Percentiles rank a stretch among this genome's conserved stretches.
phyloP scores from a whole-genome alignment of 2,113 vertebrate species.

The Todiramphus saurophagus region DNA sequence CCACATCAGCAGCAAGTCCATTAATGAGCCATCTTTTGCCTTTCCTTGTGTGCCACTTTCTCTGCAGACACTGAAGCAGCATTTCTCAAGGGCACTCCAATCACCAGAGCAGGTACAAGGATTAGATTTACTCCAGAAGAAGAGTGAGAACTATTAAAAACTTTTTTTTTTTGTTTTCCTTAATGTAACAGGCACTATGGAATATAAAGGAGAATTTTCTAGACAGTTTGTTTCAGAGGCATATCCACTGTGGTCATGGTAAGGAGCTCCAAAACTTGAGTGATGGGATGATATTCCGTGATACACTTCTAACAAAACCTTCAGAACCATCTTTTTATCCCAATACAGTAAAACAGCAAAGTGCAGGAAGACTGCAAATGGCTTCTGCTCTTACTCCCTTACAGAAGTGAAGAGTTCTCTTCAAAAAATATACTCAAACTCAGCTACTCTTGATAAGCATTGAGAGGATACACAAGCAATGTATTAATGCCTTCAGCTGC shows the following conservation, averaged over 20 bases:
- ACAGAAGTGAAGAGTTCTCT: neutral
- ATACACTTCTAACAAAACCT: neutral
- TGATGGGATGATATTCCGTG: neutral
- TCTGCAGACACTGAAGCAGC: neutral
- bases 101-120: neutral
- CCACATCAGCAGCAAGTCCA: conserved; percentile 15
- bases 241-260: fast-evolving
- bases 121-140: neutral
- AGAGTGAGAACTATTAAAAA: neutral
- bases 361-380: neutral
- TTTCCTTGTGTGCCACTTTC: neutral
- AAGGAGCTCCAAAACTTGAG: neutral
- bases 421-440: neutral
- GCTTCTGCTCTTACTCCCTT: neutral
- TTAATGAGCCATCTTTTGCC: neutral
- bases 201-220: neutral
- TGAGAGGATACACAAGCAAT: neutral
- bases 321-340: neutral
- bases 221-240: neutral
- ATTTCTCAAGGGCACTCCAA: conserved; percentile 18
- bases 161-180: neutral
- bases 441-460: neutral
- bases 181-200: neutral
- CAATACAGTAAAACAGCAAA: neutral
- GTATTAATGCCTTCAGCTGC: neutral